phyloP scores from a whole-genome alignment of 2,113 vertebrate species.

The Hypomesus transpacificus region DNA sequence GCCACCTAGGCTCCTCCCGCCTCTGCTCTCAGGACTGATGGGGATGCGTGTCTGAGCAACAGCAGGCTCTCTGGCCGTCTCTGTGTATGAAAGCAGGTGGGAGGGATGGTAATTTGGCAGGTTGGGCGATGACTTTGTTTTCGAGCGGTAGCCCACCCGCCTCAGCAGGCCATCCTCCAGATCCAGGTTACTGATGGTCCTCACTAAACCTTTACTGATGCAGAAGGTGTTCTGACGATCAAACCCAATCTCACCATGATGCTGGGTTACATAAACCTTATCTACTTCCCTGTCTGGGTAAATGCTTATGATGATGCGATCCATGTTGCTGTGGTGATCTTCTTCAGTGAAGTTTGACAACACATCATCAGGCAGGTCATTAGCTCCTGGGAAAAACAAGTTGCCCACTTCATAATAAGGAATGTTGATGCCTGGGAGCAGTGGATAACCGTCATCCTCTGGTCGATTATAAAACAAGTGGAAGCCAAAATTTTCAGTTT shows the following conservation, averaged over 20 bases:
- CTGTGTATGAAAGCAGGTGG: too few relatives aligned
- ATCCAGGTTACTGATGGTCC: background rate
- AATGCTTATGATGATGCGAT: slow-evolving; percentile 11
- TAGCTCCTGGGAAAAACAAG: background rate
- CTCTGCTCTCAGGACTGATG: too few relatives aligned
- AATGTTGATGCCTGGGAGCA: slow-evolving; percentile 5
- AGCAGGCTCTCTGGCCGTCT: too few relatives aligned
- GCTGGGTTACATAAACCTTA: slow-evolving; percentile 15
- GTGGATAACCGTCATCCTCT: background rate
- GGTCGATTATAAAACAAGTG: background rate
- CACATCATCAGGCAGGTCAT: background rate
- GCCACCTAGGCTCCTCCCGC: too few relatives aligned
- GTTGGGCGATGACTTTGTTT: too few relatives aligned
- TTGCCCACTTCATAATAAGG: slow-evolving; percentile 41
- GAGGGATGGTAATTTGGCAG: too few relatives aligned
- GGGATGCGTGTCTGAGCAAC: too few relatives aligned
- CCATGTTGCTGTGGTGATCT: background rate
- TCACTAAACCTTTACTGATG: slow-evolving; percentile 7
- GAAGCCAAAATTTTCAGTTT: background rate
- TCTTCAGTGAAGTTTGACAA: background rate
- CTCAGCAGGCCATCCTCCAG: background rate
- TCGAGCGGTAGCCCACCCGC: background rate
- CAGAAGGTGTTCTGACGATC: background rate
- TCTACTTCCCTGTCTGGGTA: background rate
- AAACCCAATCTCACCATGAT: background rate